Percentiles rank a stretch among this genome's conserved stretches.
Evolutionary conservation across 2,797 vertebrate species (phyloP).

Genomic region (Hydrocynus forskahlii): DNA sequence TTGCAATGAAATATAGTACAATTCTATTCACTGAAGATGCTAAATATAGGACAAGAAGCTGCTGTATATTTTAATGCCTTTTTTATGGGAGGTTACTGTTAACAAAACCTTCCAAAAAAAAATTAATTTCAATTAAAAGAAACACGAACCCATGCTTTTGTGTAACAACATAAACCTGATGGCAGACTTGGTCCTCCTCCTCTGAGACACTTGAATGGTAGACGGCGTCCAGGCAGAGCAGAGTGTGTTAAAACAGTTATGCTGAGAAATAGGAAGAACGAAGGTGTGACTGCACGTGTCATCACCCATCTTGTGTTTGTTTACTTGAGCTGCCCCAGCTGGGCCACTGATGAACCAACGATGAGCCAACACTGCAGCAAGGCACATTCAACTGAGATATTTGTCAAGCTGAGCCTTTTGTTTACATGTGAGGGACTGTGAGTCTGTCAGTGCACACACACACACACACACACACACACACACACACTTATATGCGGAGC

Average conservation of each 20-base stretch:
- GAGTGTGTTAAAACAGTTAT: not conserved
- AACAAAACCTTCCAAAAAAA: too few relatives aligned
- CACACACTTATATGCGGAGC: not conserved
- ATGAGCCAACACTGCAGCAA: not conserved
- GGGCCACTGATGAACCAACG: conserved; percentile 8
- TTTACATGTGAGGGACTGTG: conserved; percentile 32
- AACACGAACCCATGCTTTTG: too few relatives aligned
- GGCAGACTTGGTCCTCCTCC: not conserved
- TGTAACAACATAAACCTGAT: not conserved
- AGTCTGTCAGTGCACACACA: conserved; percentile 21
- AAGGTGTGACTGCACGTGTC: conserved; percentile 15
- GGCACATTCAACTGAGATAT: conserved; percentile 27
- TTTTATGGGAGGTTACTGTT: too few relatives aligned
- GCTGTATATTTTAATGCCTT: too few relatives aligned
- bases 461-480: conserved; percentile 29
- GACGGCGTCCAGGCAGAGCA: not conserved
- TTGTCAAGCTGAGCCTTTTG: conserved; percentile 30
- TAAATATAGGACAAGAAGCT: too few relatives aligned
- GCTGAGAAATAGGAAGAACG: conserved; percentile 1
- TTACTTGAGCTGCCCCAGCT: conserved; percentile 19
- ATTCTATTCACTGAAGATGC: too few relatives aligned
- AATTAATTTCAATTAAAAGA: too few relatives aligned
- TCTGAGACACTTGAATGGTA: not conserved
- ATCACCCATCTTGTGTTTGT: conserved; percentile 26
- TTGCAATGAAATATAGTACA: too few relatives aligned